phyloP scores from a whole-genome alignment of 1,140 invertebrate genomes.

The Luehdorfia chinensis region DNA sequence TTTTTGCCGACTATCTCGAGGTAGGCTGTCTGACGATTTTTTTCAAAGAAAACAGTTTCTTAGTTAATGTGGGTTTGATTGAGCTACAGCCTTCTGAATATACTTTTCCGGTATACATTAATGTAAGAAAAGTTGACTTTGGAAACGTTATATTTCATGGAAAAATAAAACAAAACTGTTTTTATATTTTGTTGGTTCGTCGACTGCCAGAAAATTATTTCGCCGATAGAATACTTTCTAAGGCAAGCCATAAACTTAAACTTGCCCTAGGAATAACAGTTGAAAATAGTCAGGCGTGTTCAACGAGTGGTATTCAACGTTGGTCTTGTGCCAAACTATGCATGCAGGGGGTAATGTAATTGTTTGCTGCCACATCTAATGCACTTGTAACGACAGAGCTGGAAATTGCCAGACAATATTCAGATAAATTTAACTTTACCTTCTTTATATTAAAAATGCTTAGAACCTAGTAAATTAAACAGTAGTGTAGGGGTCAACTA shows the following conservation, averaged over 20 bases:
- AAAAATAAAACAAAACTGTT: no score
- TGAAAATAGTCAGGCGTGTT: slow-evolving; percentile 49
- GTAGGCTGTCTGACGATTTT: no score
- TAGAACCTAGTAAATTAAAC: no score
- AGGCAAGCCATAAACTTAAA: slow-evolving; percentile 40
- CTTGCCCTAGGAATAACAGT: slow-evolving; percentile 49
- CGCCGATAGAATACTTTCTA: slow-evolving; percentile 17
- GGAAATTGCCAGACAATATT: slow-evolving; percentile 27
- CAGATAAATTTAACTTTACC: slow-evolving; percentile 26
- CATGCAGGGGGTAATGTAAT: slow-evolving; percentile 57
- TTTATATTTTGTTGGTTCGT: slow-evolving; percentile 45
- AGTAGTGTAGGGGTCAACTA: no score
- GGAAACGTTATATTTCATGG: no score
- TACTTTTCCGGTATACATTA: no score
- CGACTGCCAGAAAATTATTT: slow-evolving; percentile 17
- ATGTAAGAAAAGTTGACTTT: no score
- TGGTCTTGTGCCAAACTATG: slow-evolving; percentile 63
- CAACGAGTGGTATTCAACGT: slow-evolving; percentile 48
- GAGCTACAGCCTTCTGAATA: no score
- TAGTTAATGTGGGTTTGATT: no score
- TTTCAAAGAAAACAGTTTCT: no score
- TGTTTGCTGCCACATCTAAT: slow-evolving; percentile 63
- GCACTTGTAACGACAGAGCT: slow-evolving; percentile 48
- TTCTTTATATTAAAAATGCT: no score
- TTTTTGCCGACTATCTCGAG: no score